These are phyloP conservation scores for Standfussiana lucernea DNA, from an alignment of 2,888 invertebrate species.

Conservation along the genomic window DNA sequence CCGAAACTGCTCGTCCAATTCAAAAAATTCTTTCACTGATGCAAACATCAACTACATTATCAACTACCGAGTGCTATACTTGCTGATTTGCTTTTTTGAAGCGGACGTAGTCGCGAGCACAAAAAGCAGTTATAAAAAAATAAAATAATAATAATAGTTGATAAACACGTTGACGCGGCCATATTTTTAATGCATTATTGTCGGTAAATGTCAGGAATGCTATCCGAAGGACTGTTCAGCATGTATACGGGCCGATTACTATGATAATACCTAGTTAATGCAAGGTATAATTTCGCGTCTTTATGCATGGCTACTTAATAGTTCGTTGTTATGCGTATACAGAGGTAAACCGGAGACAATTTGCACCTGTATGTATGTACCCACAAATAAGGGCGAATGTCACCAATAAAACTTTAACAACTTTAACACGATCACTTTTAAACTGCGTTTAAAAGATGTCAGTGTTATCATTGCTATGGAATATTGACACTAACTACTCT, in stretches of 20 bases:
- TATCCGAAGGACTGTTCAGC: not conserved
- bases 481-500: not conserved
- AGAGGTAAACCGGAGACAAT: not conserved
- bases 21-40: not conserved
- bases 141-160: no score
- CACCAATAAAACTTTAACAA: not conserved
- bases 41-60: not conserved
- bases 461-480: no score
- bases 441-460: no score
- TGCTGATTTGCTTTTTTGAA: not conserved
- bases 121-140: no score
- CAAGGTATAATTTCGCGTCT: slow-evolving; percentile 23
- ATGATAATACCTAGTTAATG: slow-evolving; percentile 16
- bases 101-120: no score
- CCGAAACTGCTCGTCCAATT: not conserved
- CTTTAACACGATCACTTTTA: not conserved
- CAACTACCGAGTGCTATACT: not conserved
- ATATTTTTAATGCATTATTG: not conserved
- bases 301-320: not conserved
- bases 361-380: no score
- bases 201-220: slow-evolving; percentile 19
- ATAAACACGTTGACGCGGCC: not conserved
- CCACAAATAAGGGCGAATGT: not conserved
- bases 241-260: slow-evolving; percentile 8
- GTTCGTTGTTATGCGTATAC: not conserved